Evolutionary conservation across 92 coral and sea anemone species (phyloP).

Genomic region (Virgularia gustaviana): DNA sequence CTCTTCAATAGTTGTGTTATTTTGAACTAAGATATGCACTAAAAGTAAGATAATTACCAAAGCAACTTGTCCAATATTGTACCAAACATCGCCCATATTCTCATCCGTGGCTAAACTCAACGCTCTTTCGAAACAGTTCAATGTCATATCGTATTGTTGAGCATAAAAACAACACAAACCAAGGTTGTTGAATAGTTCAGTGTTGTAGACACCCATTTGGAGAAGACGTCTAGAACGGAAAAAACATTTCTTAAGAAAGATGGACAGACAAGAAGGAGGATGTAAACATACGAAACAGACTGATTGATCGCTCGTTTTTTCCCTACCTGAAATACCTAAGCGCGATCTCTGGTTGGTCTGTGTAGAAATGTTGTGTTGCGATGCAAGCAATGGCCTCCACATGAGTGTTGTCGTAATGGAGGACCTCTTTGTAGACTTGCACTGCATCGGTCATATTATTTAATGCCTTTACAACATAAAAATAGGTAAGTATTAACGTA

Average conservation of each 20-base stretch:
- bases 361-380: constrained; percentile 96
- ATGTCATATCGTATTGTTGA: constrained; percentile 96
- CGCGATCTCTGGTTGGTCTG: constrained; percentile 97
- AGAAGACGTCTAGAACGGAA: constrained; percentile 68
- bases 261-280: too few species aligned
- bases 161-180: constrained; percentile 96
- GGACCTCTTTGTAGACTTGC: constrained; percentile 77
- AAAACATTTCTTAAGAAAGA: not conserved
- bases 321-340: constrained; percentile 79
- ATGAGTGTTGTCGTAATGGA: constrained; percentile 84
- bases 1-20: too few species aligned
- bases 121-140: constrained; percentile 93
- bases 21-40: not conserved
- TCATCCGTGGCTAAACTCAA: constrained; percentile 87
- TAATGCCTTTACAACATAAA: constrained; percentile 74
- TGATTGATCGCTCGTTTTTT: not conserved
- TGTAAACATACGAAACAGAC: not conserved
- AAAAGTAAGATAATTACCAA: constrained; percentile 52
- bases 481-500: too few species aligned
- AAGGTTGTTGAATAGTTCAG: constrained; percentile 90
- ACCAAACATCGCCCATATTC: constrained; percentile 98
- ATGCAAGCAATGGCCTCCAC: constrained; percentile 97
- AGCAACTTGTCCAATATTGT: constrained; percentile 97
- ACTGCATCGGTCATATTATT: constrained; percentile 90
- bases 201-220: constrained; percentile 98